phyloP scores from a whole-genome alignment of 2,797 vertebrate genomes.

The Fundulus diaphanus region DNA sequence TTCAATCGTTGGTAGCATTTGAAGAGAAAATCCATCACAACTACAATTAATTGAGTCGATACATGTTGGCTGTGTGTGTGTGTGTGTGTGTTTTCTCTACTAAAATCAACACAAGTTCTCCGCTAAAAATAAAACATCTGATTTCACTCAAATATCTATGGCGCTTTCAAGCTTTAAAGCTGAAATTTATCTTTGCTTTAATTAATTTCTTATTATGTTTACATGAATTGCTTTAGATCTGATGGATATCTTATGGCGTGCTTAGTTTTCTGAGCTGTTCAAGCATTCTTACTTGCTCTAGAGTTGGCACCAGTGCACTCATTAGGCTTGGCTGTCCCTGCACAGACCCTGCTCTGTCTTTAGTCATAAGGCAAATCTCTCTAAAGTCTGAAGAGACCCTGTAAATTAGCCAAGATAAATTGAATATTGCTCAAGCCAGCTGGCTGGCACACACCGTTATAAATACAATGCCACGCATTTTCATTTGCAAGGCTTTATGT shows the following conservation, averaged over 20 bases:
- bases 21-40: slow-evolving; percentile 9
- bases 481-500: neutral
- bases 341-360: slow-evolving; percentile 54
- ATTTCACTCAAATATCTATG: slow-evolving; percentile 11
- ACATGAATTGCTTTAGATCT: slow-evolving; percentile 4
- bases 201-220: slow-evolving; percentile 1
- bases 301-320: slow-evolving; percentile 59
- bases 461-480: slow-evolving; percentile 12
- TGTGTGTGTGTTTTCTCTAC: neutral
- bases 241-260: slow-evolving; percentile 18
- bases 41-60: slow-evolving; percentile 14
- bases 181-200: slow-evolving; percentile 7
- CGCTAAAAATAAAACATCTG: slow-evolving; percentile 13
- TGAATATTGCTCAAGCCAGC: slow-evolving; percentile 60
- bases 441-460: slow-evolving; percentile 61
- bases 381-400: slow-evolving; percentile 64
- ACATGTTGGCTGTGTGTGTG: slow-evolving; percentile 3
- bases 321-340: slow-evolving; percentile 63
- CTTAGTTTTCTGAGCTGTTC: slow-evolving; percentile 14
- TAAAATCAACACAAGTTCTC: slow-evolving; percentile 44
- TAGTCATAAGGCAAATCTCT: slow-evolving; percentile 69
- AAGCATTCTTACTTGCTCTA: slow-evolving; percentile 30
- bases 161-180: neutral
- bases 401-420: slow-evolving; percentile 73
- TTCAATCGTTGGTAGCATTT: slow-evolving; percentile 6